phyloP scores from a whole-genome alignment of 2,888 invertebrate genomes.

The Megaustenia siamemsis region DNA sequence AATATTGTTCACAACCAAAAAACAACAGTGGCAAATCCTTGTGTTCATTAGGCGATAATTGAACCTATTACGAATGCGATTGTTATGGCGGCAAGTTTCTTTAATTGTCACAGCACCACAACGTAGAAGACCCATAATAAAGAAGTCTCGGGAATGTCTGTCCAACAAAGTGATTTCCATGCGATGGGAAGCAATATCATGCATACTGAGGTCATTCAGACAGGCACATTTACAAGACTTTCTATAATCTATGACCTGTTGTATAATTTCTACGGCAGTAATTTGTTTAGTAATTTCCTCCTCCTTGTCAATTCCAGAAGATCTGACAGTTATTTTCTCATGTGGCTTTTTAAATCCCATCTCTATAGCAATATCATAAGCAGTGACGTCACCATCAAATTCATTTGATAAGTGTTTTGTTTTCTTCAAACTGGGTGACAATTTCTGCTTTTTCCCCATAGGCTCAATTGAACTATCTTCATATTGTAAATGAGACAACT shows the following conservation, averaged over 20 bases:
- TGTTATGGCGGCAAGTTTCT: background rate
- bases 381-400: constrained; percentile 6
- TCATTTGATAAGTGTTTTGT: background rate
- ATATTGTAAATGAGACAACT: background rate
- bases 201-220: constrained; percentile 13
- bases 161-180: constrained; percentile 40
- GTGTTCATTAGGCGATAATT: constrained; percentile 40
- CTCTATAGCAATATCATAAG: constrained; percentile 14
- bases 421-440: background rate
- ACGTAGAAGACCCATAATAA: constrained; percentile 43
- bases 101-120: constrained; percentile 30
- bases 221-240: constrained; percentile 36
- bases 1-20: constrained; percentile 40
- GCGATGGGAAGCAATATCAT: constrained; percentile 44
- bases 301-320: constrained; percentile 21
- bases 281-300: constrained; percentile 33
- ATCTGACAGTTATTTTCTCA: constrained; percentile 20
- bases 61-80: constrained; percentile 30
- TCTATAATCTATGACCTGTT: constrained; percentile 35
- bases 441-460: background rate
- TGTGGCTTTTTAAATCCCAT: constrained; percentile 35
- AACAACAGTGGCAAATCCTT: constrained; percentile 42
- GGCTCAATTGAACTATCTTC: background rate
- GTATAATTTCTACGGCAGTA: constrained; percentile 40
- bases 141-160: constrained; percentile 42